Conservation (phyloP, 1,140 invertebrate genomes). For the Drosophila nebulosa region DNA sequence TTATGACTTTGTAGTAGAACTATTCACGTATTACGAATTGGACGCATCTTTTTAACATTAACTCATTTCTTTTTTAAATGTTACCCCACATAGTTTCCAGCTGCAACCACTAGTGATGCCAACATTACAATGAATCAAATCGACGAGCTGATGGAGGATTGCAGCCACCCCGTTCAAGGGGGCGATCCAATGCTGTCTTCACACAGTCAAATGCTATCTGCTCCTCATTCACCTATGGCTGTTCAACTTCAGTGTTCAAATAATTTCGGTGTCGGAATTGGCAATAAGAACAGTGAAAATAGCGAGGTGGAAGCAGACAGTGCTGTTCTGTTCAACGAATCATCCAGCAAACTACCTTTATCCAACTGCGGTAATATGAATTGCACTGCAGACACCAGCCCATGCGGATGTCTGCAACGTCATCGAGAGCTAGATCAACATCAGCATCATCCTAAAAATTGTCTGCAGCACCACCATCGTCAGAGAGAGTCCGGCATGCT, state of each 20-base stretch:
- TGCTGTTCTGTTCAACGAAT: not conserved
- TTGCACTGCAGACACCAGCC: constrained; percentile 1
- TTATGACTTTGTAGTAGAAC: too few species aligned
- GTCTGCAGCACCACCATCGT: constrained; percentile 3
- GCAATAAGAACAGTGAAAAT: not conserved
- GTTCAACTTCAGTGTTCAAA: constrained; percentile 17
- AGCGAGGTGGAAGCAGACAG: not conserved
- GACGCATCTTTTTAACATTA: too few species aligned
- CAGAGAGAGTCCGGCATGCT: constrained; percentile 21
- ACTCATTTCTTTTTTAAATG: too few species aligned
- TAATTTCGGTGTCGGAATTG: constrained; percentile 21
- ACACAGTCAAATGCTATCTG: constrained; percentile 82
- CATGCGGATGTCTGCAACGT: constrained; percentile 9
- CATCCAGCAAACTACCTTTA: not conserved
- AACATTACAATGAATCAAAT: constrained; percentile 86
- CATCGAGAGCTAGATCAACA: constrained; percentile 33
- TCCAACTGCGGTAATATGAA: constrained; percentile 15
- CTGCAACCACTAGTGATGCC: constrained; percentile 82
- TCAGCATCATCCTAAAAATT: constrained; percentile 4
- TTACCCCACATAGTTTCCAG: constrained; percentile 32
- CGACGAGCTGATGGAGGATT: constrained; percentile 91
- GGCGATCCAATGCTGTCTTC: constrained; percentile 84
- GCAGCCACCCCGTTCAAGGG: constrained; percentile 85
- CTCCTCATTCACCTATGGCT: constrained; percentile 82
- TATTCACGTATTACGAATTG: too few species aligned